Percentiles rank a stretch among this genome's conserved stretches.
These are phyloP conservation scores for Protophormia terraenovae DNA, from an alignment of 2,888 invertebrate genomes.

Conservation along the genomic window DNA sequence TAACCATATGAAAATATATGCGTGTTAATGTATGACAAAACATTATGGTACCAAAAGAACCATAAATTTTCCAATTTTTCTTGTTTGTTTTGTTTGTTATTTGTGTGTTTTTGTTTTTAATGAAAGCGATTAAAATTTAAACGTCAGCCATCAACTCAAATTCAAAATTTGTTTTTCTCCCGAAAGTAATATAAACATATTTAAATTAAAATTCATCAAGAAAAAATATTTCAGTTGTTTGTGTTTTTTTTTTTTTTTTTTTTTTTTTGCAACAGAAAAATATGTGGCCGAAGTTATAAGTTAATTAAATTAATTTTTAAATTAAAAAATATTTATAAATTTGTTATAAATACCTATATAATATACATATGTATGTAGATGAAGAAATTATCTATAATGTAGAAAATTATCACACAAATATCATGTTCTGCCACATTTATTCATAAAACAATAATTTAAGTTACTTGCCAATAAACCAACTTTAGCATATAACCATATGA, in stretches of 20 bases:
- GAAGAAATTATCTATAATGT: too few species aligned
- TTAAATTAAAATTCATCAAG: slow-evolving; percentile 37
- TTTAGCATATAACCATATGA: too few species aligned
- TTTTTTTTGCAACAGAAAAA: neutral
- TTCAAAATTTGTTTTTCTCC: slow-evolving; percentile 12
- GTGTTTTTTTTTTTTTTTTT: too few species aligned
- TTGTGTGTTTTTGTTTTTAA: slow-evolving; percentile 16
- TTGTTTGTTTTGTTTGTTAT: neutral
- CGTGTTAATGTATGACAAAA: neutral
- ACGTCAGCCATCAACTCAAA: slow-evolving; percentile 40
- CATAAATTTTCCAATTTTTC: slow-evolving; percentile 8
- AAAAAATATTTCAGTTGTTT: neutral
- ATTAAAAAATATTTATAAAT: too few species aligned
- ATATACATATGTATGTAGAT: too few species aligned
- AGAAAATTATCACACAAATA: too few species aligned
- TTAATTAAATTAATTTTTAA: neutral
- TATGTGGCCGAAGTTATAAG: neutral
- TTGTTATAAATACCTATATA: too few species aligned
- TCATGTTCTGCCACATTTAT: too few species aligned
- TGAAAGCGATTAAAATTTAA: slow-evolving; percentile 50
- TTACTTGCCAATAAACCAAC: too few species aligned
- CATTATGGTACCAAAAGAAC: neutral
- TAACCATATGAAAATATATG: neutral
- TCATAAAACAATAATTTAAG: too few species aligned
- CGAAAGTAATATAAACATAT: slow-evolving; percentile 34